Evolutionary conservation across 2,888 invertebrate species (phyloP).

Genomic region (Zootermopsis nevadensis): DNA sequence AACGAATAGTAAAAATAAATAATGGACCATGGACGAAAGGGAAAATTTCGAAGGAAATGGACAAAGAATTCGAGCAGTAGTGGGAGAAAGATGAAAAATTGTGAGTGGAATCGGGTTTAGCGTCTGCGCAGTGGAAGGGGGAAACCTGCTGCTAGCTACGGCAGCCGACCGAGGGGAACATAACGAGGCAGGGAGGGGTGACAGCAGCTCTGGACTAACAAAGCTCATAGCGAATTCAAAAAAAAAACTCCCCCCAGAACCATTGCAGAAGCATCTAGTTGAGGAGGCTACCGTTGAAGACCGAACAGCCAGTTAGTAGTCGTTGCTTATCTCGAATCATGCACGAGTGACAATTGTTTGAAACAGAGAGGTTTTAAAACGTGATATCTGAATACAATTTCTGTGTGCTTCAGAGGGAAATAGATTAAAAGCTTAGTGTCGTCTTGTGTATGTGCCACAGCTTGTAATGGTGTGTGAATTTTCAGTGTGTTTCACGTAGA

Average conservation of each 20-base stretch:
- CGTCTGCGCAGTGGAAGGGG: background rate
- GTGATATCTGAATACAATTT: background rate
- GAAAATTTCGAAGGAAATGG: background rate
- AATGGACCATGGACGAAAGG: background rate
- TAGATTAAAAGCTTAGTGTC: too few species aligned
- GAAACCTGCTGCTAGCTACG: background rate
- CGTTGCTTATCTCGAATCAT: background rate
- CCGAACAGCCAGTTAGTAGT: background rate
- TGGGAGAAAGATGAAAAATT: conserved; percentile 8
- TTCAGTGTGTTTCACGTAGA: too few species aligned
- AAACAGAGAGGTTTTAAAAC: background rate
- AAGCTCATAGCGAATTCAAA: background rate
- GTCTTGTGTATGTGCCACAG: too few species aligned
- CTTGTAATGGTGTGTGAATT: too few species aligned
- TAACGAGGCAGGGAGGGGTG: conserved; percentile 2
- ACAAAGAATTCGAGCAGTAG: background rate
- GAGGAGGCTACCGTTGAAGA: background rate
- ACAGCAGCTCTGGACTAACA: background rate
- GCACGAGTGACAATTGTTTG: background rate
- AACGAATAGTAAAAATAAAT: background rate
- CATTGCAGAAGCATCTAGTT: background rate
- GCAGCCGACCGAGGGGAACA: background rate
- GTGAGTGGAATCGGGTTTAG: background rate
- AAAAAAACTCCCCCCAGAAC: background rate
- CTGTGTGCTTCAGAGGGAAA: background rate